Evolutionary conservation across 2,888 invertebrate genomes (phyloP).

Genomic region (Campopleginae sp.): DNA sequence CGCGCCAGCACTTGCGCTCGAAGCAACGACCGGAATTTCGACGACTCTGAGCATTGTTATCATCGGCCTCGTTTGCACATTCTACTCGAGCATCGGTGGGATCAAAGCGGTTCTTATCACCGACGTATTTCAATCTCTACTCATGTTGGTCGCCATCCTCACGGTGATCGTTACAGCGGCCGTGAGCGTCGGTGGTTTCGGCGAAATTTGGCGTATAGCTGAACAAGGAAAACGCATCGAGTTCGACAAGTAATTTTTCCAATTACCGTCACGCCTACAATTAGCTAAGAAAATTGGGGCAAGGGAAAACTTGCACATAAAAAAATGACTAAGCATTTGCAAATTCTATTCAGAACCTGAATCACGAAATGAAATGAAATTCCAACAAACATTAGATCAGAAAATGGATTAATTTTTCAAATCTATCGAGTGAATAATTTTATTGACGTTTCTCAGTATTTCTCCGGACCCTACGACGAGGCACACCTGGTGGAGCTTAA

Average conservation of each 20-base stretch:
- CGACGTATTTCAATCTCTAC: slow-evolving; percentile 91
- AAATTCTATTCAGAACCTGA: background rate
- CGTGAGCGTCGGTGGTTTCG: slow-evolving; percentile 89
- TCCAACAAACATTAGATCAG: background rate
- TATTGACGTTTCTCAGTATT: slow-evolving; percentile 85
- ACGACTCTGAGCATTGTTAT: slow-evolving; percentile 89
- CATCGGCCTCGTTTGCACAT: slow-evolving; percentile 91
- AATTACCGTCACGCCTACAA: background rate
- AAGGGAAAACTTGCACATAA: background rate
- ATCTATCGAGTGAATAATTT: background rate
- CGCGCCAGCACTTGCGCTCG: slow-evolving; percentile 95
- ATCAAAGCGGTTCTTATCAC: slow-evolving; percentile 96
- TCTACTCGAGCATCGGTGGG: slow-evolving; percentile 94
- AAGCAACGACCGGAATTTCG: slow-evolving; percentile 92
- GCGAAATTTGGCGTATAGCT: slow-evolving; percentile 89
- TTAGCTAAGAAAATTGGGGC: background rate
- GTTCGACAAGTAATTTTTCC: slow-evolving; percentile 86
- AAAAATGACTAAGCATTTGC: background rate
- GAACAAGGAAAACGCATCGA: slow-evolving; percentile 89
- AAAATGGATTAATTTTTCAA: background rate
- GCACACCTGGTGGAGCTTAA: slow-evolving; percentile 92
- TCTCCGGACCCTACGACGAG: slow-evolving; percentile 91
- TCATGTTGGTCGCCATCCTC: slow-evolving; percentile 93
- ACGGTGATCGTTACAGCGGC: slow-evolving; percentile 91
- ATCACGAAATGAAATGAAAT: background rate